phyloP scores from a whole-genome alignment of 2,797 vertebrate species.

The Gallinago nigripennis region DNA sequence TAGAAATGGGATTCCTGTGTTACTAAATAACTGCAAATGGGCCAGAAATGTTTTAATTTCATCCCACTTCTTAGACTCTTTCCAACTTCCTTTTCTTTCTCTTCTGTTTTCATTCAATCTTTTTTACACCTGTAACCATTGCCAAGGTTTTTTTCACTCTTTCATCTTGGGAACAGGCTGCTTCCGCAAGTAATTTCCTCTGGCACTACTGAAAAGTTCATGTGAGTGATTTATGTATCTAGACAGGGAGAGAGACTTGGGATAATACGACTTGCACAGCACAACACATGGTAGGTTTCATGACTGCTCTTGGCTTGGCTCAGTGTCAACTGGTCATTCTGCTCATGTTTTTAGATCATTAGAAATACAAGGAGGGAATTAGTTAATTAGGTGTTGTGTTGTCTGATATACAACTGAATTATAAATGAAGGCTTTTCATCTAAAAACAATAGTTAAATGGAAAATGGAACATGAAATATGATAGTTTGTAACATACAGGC shows the following conservation, averaged over 20 bases:
- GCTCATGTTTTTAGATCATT: neutral
- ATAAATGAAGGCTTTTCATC: neutral
- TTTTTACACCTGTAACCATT: neutral
- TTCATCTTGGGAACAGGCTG: neutral
- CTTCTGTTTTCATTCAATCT: neutral
- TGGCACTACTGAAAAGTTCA: neutral
- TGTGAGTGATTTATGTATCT: neutral
- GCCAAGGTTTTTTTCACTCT: neutral
- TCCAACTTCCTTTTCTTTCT: neutral
- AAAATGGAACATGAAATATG: neutral
- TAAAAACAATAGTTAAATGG: neutral
- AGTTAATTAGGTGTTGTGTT: neutral
- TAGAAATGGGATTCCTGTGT: neutral
- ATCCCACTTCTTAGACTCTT: neutral
- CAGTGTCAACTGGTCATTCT: neutral
- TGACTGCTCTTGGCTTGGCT: neutral
- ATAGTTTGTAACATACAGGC: neutral
- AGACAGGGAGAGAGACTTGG: neutral
- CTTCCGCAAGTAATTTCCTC: neutral
- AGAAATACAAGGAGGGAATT: neutral
- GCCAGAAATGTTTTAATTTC: neutral
- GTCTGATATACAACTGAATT: neutral
- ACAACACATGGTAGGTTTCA: neutral
- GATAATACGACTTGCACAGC: neutral
- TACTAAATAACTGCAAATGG: neutral